Conservation (phyloP, 2,797 vertebrate genomes). For the Silurus lanzhouensis region DNA sequence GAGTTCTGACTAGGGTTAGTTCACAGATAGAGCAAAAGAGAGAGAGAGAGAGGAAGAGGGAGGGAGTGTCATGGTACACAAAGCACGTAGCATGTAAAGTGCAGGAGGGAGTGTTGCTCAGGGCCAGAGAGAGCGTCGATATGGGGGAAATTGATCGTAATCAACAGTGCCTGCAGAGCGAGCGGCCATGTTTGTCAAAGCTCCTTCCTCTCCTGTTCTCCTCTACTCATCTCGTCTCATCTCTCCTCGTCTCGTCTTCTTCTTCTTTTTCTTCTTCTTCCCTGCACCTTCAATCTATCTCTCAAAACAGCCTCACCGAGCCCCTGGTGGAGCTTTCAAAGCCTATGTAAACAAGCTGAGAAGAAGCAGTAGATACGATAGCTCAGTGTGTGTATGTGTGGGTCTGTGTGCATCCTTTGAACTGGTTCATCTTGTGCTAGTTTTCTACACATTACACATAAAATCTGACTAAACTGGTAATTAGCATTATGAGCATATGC, state of each 20-base stretch:
- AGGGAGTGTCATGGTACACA: constrained; percentile 75
- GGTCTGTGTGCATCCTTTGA: constrained; percentile 27
- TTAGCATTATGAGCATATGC: constrained; percentile 31
- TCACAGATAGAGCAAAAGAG: constrained; percentile 40
- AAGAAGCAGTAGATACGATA: constrained; percentile 32
- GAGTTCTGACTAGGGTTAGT: constrained; percentile 42
- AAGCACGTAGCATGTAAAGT: constrained; percentile 81
- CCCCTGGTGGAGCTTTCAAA: constrained; percentile 53
- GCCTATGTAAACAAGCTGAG: constrained; percentile 48
- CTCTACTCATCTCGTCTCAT: constrained; percentile 57
- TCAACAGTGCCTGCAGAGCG: constrained; percentile 80
- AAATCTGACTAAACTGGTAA: constrained; percentile 24
- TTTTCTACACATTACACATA: neutral
- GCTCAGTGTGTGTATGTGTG: constrained; percentile 23
- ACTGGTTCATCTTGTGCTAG: constrained; percentile 30
- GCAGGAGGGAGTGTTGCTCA: constrained; percentile 77
- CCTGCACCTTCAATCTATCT: constrained; percentile 50
- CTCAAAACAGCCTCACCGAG: constrained; percentile 46
- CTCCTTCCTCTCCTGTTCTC: constrained; percentile 64
- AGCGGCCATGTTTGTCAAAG: constrained; percentile 73
- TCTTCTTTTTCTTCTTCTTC: constrained; percentile 47
- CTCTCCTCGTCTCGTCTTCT: constrained; percentile 55
- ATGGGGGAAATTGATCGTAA: constrained; percentile 83
- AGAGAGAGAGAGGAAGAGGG: constrained; percentile 51
- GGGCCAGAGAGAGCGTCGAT: constrained; percentile 80